phyloP scores from a whole-genome alignment of 2,113 vertebrate genomes.

The Notiomystis cincta region DNA sequence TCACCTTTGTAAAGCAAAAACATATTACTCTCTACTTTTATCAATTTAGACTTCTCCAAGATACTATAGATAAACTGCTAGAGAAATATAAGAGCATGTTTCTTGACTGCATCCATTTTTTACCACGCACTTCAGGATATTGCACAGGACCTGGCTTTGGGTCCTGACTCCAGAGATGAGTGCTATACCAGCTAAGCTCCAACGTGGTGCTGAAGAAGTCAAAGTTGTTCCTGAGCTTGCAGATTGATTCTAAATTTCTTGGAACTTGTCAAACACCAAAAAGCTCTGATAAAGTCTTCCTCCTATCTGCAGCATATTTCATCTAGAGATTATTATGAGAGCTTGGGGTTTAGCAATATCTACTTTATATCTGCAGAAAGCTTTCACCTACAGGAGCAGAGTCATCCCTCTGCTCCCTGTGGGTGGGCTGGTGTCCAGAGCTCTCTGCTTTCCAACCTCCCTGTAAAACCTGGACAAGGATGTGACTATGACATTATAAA shows the following conservation, averaged over 20 bases:
- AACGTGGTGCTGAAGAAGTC: not conserved
- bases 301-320: not conserved
- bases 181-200: not conserved
- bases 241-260: not conserved
- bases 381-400: not conserved
- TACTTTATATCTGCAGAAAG: not conserved
- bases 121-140: not conserved
- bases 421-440: accelerated
- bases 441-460: not conserved
- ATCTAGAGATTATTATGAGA: not conserved
- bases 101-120: not conserved
- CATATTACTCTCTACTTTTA: not conserved
- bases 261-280: not conserved
- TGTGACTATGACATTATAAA: not conserved
- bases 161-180: not conserved
- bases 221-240: not conserved
- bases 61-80: not conserved
- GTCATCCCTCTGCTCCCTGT: not conserved
- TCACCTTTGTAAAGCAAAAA: not conserved
- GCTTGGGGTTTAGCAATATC: not conserved
- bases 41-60: not conserved
- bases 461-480: not conserved
- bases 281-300: not conserved
- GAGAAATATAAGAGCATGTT: not conserved
- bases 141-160: not conserved